Evolutionary conservation across 2,888 invertebrate genomes (phyloP).

Genomic region (Antheraea yamamai): DNA sequence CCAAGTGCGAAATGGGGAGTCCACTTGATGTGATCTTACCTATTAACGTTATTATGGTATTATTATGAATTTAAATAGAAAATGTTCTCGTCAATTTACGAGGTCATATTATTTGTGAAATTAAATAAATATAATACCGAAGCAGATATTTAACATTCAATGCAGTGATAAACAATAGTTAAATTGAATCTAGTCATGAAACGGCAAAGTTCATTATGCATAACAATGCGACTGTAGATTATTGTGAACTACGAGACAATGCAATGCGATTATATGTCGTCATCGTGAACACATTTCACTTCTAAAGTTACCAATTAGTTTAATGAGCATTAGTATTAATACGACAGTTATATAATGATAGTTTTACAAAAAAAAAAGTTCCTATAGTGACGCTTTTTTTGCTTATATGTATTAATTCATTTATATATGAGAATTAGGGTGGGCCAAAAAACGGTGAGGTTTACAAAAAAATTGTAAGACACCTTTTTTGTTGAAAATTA

Average conservation of each 20-base stretch:
- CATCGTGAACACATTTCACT: not conserved
- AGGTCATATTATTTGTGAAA: not conserved
- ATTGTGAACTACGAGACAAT: conserved; percentile 25
- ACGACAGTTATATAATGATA: not conserved
- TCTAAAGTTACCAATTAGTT: not conserved
- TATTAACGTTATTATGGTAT: not conserved
- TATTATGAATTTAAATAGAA: not conserved
- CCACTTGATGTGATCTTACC: no score
- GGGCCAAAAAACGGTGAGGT: no score
- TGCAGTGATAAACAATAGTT: conserved; percentile 1
- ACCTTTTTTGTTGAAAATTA: no score
- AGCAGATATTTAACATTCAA: conserved; percentile 6
- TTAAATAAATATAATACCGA: not conserved
- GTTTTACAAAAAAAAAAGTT: no score
- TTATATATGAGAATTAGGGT: no score
- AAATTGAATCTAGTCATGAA: conserved; percentile 21
- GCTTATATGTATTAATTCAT: no score
- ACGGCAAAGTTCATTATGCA: conserved; percentile 19
- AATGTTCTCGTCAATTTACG: not conserved
- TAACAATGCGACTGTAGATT: conserved; percentile 24
- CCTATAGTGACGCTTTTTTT: no score
- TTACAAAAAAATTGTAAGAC: no score
- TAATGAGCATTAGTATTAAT: not conserved
- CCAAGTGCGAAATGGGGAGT: no score
- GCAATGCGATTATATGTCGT: conserved; percentile 22